Percentiles rank a stretch among this genome's conserved stretches.
These are phyloP conservation scores for Drepana falcataria DNA, from an alignment of 2,888 invertebrate genomes.

Conservation along the genomic window DNA sequence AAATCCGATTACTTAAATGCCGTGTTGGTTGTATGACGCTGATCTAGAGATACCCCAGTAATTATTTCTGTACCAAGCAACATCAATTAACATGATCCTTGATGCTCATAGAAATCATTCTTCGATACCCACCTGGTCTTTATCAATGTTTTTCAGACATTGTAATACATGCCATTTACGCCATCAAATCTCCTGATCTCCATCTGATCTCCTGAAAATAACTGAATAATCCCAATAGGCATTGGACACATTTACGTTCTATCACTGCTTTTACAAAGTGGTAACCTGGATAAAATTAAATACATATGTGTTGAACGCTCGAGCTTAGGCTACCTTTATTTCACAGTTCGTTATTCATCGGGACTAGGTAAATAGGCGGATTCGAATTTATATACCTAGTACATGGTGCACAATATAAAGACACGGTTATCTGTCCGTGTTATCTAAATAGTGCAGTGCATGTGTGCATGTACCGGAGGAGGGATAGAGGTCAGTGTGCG, in stretches of 20 bases:
- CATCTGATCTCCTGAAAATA: no score
- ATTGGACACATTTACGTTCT: no score
- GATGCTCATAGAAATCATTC: no score
- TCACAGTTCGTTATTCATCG: slow-evolving; percentile 48
- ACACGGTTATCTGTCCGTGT: slow-evolving; percentile 21
- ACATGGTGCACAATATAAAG: slow-evolving; percentile 11
- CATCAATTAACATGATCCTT: no score
- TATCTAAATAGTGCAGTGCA: slow-evolving; percentile 45
- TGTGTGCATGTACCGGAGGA: slow-evolving; percentile 15
- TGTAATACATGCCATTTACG: no score
- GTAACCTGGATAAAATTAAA: neutral
- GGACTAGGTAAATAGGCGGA: slow-evolving; percentile 15
- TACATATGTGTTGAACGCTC: slow-evolving; percentile 13
- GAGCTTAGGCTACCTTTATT: slow-evolving; percentile 35
- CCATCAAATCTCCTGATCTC: no score
- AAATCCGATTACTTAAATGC: slow-evolving; percentile 6
- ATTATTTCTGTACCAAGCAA: no score
- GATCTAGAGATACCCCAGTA: no score
- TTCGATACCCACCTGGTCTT: no score
- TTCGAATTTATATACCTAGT: slow-evolving; percentile 8
- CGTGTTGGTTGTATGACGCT: neutral
- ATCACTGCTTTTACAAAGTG: neutral
- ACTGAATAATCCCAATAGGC: no score
- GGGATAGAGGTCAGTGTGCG: slow-evolving; percentile 58
- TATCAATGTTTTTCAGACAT: no score